Evolutionary conservation across 1,140 invertebrate genomes (phyloP).

Genomic region (Drosophila repletoides): DNA sequence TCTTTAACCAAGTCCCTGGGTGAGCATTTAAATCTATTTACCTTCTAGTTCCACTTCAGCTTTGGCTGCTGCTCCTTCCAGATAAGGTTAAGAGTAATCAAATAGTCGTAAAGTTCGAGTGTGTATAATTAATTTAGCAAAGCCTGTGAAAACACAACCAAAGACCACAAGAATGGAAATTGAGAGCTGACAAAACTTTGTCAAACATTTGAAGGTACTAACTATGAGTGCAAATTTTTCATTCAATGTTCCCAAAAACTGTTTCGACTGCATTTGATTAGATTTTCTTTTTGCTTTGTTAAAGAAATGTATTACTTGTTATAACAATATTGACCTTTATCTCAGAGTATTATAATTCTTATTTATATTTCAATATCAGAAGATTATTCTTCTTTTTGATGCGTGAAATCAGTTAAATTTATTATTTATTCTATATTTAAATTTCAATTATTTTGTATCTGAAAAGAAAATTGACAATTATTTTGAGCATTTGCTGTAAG

Average conservation of each 20-base stretch:
- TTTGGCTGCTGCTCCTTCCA: not conserved
- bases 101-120: slow-evolving; percentile 49
- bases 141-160: slow-evolving; percentile 37
- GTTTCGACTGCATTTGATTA: not conserved
- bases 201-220: slow-evolving; percentile 34
- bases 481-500: too few relatives aligned
- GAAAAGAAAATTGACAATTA: too few relatives aligned
- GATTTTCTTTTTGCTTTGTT: too few relatives aligned
- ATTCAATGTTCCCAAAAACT: slow-evolving; percentile 9
- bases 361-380: too few relatives aligned
- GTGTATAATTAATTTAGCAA: slow-evolving; percentile 49
- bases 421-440: too few relatives aligned
- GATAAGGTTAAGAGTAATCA: slow-evolving; percentile 42
- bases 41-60: not conserved
- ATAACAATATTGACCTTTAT: too few relatives aligned
- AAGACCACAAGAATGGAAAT: slow-evolving; percentile 45
- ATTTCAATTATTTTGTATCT: too few relatives aligned
- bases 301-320: too few relatives aligned
- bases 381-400: too few relatives aligned
- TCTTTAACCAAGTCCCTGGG: slow-evolving; percentile 15
- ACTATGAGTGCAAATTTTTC: slow-evolving; percentile 16
- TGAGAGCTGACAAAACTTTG: slow-evolving; percentile 36
- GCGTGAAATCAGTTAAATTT: too few relatives aligned
- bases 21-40: slow-evolving; percentile 71
- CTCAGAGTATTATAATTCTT: too few relatives aligned